Percentiles rank a stretch among this genome's conserved stretches.
These are phyloP conservation scores for Epistrophe eligans DNA, from an alignment of 2,888 invertebrate species.

Conservation along the genomic window DNA sequence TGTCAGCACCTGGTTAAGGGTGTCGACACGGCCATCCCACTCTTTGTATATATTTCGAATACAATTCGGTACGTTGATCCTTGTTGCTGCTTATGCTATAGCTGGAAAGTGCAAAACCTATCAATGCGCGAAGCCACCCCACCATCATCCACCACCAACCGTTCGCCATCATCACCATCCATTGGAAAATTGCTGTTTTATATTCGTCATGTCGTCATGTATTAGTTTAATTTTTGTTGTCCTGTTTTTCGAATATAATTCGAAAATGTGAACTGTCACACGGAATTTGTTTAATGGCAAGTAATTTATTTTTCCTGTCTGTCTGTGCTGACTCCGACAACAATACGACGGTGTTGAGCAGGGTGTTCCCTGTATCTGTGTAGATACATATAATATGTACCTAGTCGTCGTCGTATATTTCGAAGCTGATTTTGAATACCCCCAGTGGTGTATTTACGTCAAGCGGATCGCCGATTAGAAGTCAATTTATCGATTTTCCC, in stretches of 20 bases:
- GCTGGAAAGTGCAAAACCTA: constrained; percentile 48
- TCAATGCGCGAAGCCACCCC: constrained; percentile 43
- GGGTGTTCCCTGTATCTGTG: too few species aligned
- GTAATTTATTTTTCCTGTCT: constrained; percentile 69
- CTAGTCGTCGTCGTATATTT: neutral
- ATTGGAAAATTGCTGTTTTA: constrained; percentile 38
- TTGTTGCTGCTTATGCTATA: neutral
- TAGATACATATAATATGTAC: too few species aligned
- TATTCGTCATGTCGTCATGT: constrained; percentile 34
- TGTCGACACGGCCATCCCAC: constrained; percentile 29
- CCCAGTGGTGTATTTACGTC: constrained; percentile 70
- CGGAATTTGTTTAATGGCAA: constrained; percentile 74
- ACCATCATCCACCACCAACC: neutral
- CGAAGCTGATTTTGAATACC: constrained; percentile 56
- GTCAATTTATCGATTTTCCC: constrained; percentile 75
- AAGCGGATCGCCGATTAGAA: constrained; percentile 72
- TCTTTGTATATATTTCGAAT: constrained; percentile 39
- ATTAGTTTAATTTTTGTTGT: constrained; percentile 71
- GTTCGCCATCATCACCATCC: neutral
- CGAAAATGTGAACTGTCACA: constrained; percentile 72
- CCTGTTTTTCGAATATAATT: constrained; percentile 43
- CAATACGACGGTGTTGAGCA: neutral
- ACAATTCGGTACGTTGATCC: constrained; percentile 8
- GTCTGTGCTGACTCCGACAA: neutral
- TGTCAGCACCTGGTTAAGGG: constrained; percentile 70